Evolutionary conservation across 2,888 invertebrate genomes (phyloP).

Genomic region (Ochlodes sylvanus): DNA sequence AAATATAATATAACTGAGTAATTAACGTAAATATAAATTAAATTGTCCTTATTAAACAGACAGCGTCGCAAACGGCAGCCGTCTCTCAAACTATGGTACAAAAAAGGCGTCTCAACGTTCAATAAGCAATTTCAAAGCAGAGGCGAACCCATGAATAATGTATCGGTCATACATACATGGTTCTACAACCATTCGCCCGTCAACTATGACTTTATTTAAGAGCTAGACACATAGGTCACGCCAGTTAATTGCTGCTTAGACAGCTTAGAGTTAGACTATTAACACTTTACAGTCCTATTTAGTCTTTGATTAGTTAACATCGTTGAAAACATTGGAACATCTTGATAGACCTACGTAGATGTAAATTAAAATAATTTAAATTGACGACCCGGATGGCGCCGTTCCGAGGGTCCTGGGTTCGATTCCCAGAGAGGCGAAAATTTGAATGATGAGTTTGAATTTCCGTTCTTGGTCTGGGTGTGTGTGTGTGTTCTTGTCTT

Average conservation of each 20-base stretch:
- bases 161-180: slow-evolving; percentile 9
- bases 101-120: slow-evolving; percentile 23
- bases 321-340: background rate
- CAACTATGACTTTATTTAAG: slow-evolving; percentile 25
- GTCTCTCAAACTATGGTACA: slow-evolving; percentile 9
- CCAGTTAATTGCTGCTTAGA: background rate
- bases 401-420: too few species aligned
- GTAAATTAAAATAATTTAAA: too few species aligned
- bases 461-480: too few species aligned
- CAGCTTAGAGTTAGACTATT: too few species aligned
- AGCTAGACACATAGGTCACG: background rate
- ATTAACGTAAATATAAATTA: background rate
- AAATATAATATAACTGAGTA: too few species aligned
- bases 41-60: background rate
- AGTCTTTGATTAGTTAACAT: background rate
- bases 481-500: too few species aligned
- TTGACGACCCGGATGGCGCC: too few species aligned
- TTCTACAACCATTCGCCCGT: slow-evolving; percentile 9
- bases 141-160: slow-evolving; percentile 29
- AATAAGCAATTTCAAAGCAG: slow-evolving; percentile 33
- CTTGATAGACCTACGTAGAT: background rate
- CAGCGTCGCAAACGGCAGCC: background rate
- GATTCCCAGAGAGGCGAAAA: too few species aligned
- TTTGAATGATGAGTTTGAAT: too few species aligned
- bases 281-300: background rate